Evolutionary conservation across 1,140 invertebrate species (phyloP), one percentile per base, ranked within the genome.

Genomic region (Tyrophagus putrescentiae): DNA sequence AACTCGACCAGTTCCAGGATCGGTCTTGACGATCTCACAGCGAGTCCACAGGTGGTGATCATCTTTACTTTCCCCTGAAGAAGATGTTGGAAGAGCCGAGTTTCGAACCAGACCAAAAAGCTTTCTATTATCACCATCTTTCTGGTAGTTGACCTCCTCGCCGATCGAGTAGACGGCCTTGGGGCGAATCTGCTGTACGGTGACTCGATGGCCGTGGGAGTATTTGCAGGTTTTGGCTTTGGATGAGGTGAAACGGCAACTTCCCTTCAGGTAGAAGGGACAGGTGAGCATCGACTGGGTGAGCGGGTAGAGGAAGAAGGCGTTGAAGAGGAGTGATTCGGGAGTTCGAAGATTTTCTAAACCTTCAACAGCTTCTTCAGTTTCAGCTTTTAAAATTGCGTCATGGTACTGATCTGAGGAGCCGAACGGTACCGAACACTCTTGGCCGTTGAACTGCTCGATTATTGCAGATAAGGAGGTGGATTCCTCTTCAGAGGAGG

Each of bases 231-330:
- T 57, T 18, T n/a, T n/a, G n/a, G n/a, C n/a, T n/a, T n/a, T n/a
- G n/a, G n/a, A n/a, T n/a, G 13, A 23, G 5, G n/a, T 9, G 39
- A 59, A 60, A 23, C 23, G 7, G 41, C 58, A 60, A 6, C 28
- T 29, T 13, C 18, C 25, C 42, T n/a, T 11, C 13, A 60, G 25
- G 36, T 53, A 60, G 23, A 58, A 57, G n/a, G 41, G 41, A 32
- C 58, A 60, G 9, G 58, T 28, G 16, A 23, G 41, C 58, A 60
- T 60, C n/a, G 58, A 60, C n/a, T 60, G 27, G 16, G 13, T 25
- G n/a, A 60, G 23, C 21, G 58, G 58, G 29, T 60, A 54, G n/a
- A 39, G 29, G 32, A 58, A 58, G 31, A 58, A 58, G 25, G 33
- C 56, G 25, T 58, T 57, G 18, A 7, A 18, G 11, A 57, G 3